Evolutionary conservation across 1,140 invertebrate species (phyloP).

Genomic region (Caenorhabditis latens): DNA sequence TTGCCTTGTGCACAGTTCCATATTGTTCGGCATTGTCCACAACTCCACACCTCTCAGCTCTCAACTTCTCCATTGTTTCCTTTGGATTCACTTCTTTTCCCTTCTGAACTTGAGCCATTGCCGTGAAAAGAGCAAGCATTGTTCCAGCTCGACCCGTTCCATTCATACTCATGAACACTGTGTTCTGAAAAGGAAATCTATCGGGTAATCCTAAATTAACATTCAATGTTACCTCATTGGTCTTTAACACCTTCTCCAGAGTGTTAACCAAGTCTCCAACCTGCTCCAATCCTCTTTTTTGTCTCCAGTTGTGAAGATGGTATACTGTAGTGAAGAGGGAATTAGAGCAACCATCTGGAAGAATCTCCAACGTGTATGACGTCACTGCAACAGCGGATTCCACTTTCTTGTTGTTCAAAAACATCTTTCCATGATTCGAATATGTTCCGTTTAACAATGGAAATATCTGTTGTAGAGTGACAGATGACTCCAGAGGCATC

Average conservation of each 20-base stretch:
- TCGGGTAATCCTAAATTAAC: neutral
- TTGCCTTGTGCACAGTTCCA: neutral
- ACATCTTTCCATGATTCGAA: conserved; percentile 33
- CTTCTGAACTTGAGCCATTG: neutral
- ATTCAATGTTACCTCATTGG: neutral
- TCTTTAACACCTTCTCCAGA: neutral
- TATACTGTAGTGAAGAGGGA: conserved; percentile 65
- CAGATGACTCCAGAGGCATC: neutral
- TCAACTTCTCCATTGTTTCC: neutral
- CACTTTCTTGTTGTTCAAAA: conserved; percentile 44
- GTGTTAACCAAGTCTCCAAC: conserved; percentile 10
- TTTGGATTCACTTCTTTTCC: conserved; percentile 46
- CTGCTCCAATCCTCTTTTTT: neutral
- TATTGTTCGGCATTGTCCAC: neutral
- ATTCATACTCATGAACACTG: conserved; percentile 24
- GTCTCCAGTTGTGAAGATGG: conserved; percentile 24
- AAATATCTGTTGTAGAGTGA: neutral
- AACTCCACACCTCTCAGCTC: conserved; percentile 1
- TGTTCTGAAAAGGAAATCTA: neutral
- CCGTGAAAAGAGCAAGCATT: conserved; percentile 6
- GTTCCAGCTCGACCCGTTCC: conserved; percentile 1
- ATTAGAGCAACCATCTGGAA: conserved; percentile 49
- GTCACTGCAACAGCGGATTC: conserved; percentile 1
- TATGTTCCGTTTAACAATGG: neutral
- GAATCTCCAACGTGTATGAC: conserved; percentile 2